Percentiles rank a stretch among this genome's conserved stretches.
Conservation (phyloP, 2,113 vertebrate genomes). For the Amblyopsis rosae region DNA sequence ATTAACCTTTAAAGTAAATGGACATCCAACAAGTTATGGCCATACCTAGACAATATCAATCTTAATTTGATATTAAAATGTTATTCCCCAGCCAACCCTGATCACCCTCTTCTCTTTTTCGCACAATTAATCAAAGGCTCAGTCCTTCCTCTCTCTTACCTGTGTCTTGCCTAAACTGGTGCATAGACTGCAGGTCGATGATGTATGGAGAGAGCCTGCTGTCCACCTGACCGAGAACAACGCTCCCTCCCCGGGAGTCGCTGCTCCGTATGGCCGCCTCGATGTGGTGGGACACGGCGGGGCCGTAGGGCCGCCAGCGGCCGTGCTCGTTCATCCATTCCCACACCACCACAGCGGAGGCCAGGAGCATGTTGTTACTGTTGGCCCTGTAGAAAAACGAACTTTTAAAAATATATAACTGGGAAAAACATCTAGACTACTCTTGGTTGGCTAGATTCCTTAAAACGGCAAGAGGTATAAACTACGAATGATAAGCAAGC, state of each 20-base stretch:
- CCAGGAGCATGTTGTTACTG: constrained; percentile 81
- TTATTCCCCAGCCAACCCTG: not conserved
- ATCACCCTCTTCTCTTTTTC: not conserved
- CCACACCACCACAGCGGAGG: constrained; percentile 90
- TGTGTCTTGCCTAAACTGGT: constrained; percentile 90
- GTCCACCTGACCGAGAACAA: constrained; percentile 90
- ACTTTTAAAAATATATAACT: too few species aligned
- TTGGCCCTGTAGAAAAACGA: constrained; percentile 50
- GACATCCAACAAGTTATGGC: too few species aligned
- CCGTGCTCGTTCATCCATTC: constrained; percentile 94
- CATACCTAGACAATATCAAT: too few species aligned
- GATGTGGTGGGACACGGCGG: constrained; percentile 88
- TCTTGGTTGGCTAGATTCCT: not conserved
- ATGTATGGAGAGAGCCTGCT: constrained; percentile 85
- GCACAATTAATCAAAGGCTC: not conserved
- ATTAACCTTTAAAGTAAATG: too few species aligned
- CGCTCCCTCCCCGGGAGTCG: constrained; percentile 86
- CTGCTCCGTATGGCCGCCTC: constrained; percentile 84
- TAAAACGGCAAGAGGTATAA: not conserved
- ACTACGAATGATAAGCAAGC: too few species aligned
- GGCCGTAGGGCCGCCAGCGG: constrained; percentile 90
- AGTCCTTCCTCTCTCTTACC: constrained; percentile 70
- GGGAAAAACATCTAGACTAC: too few species aligned
- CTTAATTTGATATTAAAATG: too few species aligned
- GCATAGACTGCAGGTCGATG: constrained; percentile 90